phyloP scores from a whole-genome alignment of 2,113 vertebrate species.

The Okapia johnstoni region DNA sequence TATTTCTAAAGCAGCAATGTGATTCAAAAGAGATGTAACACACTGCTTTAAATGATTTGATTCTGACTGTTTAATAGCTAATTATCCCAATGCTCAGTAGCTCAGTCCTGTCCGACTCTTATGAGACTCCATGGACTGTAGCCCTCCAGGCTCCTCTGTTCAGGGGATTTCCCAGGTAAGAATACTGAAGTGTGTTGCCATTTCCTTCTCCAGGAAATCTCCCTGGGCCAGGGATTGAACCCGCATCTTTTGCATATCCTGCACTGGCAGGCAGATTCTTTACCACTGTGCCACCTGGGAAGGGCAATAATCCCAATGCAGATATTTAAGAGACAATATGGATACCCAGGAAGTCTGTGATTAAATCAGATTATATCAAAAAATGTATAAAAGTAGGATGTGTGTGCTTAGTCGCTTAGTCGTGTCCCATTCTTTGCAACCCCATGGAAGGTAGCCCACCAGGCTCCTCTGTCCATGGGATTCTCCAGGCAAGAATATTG shows the following conservation, averaged over 20 bases:
- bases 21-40: slow-evolving; percentile 6
- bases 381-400: background rate
- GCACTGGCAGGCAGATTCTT: background rate
- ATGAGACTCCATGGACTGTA: background rate
- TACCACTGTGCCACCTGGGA: background rate
- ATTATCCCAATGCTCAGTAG: background rate
- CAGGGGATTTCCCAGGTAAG: background rate
- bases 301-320: background rate
- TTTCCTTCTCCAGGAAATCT: background rate
- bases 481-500: background rate
- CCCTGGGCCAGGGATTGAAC: background rate
- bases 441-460: background rate
- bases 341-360: background rate
- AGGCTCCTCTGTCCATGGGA: background rate
- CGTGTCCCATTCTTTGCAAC: background rate
- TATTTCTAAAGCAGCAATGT: background rate
- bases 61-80: background rate
- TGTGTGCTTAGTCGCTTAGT: background rate
- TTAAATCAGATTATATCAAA: slow-evolving; percentile 28
- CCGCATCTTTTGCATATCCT: accelerated
- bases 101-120: background rate
- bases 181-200: background rate
- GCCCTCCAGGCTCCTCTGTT: background rate
- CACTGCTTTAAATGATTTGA: background rate
- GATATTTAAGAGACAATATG: background rate